Evolutionary conservation across 1,140 invertebrate genomes (phyloP).

Genomic region (Neotoxoptera formosana): DNA sequence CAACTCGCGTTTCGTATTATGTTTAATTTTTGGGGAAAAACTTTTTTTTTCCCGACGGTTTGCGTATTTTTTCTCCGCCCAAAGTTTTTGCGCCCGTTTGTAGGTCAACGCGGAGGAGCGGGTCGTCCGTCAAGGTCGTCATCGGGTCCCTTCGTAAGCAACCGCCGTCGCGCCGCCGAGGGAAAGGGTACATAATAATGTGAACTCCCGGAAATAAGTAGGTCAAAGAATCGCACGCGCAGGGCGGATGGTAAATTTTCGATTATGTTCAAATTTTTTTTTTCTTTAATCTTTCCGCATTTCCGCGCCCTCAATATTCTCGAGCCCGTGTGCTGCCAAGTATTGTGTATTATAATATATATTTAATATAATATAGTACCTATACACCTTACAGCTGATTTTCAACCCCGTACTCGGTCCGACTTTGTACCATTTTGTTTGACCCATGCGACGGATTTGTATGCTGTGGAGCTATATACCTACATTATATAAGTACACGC

Average conservation of each 20-base stretch:
- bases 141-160: not conserved
- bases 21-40: not conserved
- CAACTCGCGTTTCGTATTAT: not conserved
- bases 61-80: not conserved
- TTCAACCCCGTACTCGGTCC: not conserved
- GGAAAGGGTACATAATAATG: not conserved
- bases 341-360: not conserved
- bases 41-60: not conserved
- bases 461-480: not conserved
- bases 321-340: not conserved
- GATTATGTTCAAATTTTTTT: not conserved
- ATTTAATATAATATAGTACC: not conserved
- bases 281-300: not conserved
- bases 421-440: not conserved
- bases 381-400: not conserved
- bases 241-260: not conserved
- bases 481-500: not conserved
- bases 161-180: not conserved
- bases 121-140: constrained; percentile 51
- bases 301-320: not conserved
- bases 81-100: not conserved
- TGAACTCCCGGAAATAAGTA: not conserved
- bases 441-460: not conserved
- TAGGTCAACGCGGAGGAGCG: constrained; percentile 42
- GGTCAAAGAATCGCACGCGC: constrained; percentile 32